These are phyloP conservation scores for Setophaga kirtlandii DNA, from an alignment of 2,113 vertebrate species.

Conservation along the genomic window DNA sequence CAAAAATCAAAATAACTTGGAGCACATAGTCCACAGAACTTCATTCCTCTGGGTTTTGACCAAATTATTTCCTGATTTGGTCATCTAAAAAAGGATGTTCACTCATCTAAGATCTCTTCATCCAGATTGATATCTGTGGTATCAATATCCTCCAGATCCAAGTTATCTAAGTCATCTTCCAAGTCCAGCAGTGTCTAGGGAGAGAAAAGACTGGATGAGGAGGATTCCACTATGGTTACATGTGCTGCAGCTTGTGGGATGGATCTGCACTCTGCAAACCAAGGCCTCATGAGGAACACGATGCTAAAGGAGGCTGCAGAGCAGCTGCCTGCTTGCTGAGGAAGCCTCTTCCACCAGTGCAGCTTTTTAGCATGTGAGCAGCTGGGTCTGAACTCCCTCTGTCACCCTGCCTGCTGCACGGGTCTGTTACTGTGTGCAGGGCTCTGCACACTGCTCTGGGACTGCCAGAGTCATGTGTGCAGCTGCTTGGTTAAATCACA, in stretches of 20 bases:
- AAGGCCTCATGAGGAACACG: background rate
- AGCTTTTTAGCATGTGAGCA: background rate
- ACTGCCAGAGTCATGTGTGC: background rate
- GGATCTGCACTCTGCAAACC: background rate
- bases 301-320: too few species aligned
- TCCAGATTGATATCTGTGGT: constrained; percentile 96
- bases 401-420: background rate
- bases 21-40: background rate
- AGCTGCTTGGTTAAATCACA: background rate
- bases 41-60: background rate
- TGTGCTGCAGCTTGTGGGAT: accelerated
- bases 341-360: background rate
- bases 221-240: accelerated
- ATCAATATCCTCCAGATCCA: constrained; percentile 96
- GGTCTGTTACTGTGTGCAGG: too few species aligned
- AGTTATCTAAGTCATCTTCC: constrained; percentile 93
- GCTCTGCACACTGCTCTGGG: background rate
- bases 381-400: background rate
- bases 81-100: constrained; percentile 47
- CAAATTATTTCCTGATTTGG: constrained; percentile 12
- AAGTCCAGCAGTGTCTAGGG: constrained; percentile 87
- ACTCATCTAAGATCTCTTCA: constrained; percentile 91
- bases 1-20: constrained; percentile 39
- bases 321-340: background rate
- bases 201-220: background rate